Evolutionary conservation across 1,140 invertebrate species (phyloP), one percentile per base, ranked within the genome.

Genomic region (Trinorchestia longiramus): DNA sequence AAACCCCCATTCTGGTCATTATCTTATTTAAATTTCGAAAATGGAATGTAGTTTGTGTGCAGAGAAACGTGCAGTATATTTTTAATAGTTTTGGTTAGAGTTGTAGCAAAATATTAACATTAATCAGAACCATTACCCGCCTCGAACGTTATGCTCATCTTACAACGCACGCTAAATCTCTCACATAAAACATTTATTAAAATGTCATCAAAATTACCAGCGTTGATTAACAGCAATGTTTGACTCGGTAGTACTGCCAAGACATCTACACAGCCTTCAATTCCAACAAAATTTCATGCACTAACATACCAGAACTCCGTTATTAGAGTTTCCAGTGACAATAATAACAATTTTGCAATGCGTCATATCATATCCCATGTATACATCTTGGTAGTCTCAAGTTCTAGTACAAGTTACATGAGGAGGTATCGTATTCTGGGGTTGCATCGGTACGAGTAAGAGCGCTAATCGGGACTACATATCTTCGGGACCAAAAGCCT

Each of bases 401-500:
- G 62, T n/a, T n/a, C 62, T 36, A 36, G 3, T 77, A 36, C 62
- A 28, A 77, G 11, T 28, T 15, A 11, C 62, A 77, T 36, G 11
- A 11, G 11, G 11, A 6, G 19, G 47, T 11, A 19, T 77, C 62
- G 62, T 77, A 36, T 3, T 23, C 28, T 36, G 62, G 1, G 28
- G 11, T 23, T 77, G 36, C 62, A 36, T 36, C 15, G 36, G 62
- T 36, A 77, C 47, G 62, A 28, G 15, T 36, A 77, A 28, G 1
- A 77, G 62, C 62, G 62, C 62, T 77, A 77, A 77, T 77, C 62
- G 62, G 62, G 36, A 77, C 62, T 77, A 77, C 62, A 77, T 77
- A 77, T 77, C 62, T 77, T 77, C 62, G 62, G 62, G 62, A 77
- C 62, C 62, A 77, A 77, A 77, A 77, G 62, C 62, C 62, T 77